Evolutionary conservation across 2,888 invertebrate species (phyloP), one percentile per base, ranked within the genome.

Genomic region (Glyphotaelius pellucidus): DNA sequence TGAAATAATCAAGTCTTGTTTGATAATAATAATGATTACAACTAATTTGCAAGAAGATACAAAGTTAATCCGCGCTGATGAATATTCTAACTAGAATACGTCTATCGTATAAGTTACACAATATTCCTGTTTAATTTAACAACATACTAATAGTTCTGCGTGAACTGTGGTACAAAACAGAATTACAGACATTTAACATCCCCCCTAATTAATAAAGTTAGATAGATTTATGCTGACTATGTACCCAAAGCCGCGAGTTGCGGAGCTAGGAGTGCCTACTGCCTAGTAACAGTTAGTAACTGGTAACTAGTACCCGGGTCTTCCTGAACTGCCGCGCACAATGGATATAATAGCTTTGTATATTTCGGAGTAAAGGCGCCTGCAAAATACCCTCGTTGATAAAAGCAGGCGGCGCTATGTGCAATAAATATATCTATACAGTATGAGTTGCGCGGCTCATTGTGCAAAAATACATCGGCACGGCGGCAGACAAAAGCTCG

Each of bases 401-500:
- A 30, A 86, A 42, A 42, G 35, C 81, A 52, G 52, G 87, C 67
- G 32, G 67, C 31, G 32, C 67, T 67, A 31, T 67, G 67, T 32
- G 87, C 38, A 90, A 87, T 86, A 79, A 84, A 67, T 38, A 85
- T 67, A 52, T 25, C 25, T 25, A 67, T 9, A 83, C 32, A 67
- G 80, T 11, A 14, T 84, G 35, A 67, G 32, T 19, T 52, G 31
- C 15, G 42, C 25, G 90, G n/a, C 31, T 30, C 35, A 86, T 42
- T 52, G 67, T 67, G 88, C 35, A 88, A 67, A 90, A 86, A 90
- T 80, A 30, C 31, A 86, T 80, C 35, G 30, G 4, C 79, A 47
- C 81, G 86, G 80, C 47, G 86, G 35, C 87, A 80, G 90, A 90
- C 35, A 87, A 90, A 90, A 90, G 79, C 90, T 31, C 35, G 86